These are phyloP conservation scores for Periophthalmus modestus DNA, from an alignment of 2,113 vertebrate species.

Conservation along the genomic window DNA sequence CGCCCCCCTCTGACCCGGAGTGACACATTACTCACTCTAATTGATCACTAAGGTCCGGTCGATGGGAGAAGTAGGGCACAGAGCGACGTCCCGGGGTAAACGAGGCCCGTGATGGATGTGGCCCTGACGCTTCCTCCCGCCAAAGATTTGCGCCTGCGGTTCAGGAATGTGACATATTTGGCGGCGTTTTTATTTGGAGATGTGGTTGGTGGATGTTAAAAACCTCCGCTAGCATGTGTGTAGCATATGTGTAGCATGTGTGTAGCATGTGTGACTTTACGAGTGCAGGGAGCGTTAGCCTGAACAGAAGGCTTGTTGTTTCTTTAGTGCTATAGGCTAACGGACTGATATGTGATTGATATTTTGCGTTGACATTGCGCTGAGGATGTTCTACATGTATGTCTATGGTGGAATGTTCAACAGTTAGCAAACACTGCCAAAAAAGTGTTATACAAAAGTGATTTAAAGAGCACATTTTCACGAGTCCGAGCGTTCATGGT, in stretches of 20 bases:
- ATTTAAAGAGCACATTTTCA: no score
- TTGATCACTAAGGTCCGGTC: slow-evolving; percentile 6
- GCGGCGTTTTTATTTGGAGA: slow-evolving; percentile 2
- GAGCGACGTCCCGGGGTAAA: not conserved
- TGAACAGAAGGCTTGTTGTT: no score
- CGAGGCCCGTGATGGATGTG: slow-evolving; percentile 13
- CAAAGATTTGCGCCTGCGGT: slow-evolving; percentile 1
- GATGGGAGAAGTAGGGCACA: not conserved
- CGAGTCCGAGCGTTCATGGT: no score
- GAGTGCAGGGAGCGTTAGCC: not conserved
- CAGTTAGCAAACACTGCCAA: no score
- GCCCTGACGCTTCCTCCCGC: not conserved
- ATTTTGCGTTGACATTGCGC: no score
- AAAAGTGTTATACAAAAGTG: no score
- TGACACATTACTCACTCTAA: slow-evolving; percentile 14
- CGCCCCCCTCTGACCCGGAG: slow-evolving; percentile 8
- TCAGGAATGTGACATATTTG: slow-evolving; percentile 16
- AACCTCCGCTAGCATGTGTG: not conserved
- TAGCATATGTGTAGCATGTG: not conserved
- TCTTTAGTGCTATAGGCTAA: not conserved
- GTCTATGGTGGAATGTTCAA: no score
- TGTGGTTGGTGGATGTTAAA: slow-evolving; percentile 8
- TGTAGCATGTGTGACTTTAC: slow-evolving; percentile 7
- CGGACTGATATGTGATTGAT: not conserved
- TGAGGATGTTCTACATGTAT: no score